A percentile compares a stretch with the other conserved stretches of the same genome.
phyloP scores from a whole-genome alignment of 2,113 vertebrate species.

The Strix uralensis region DNA sequence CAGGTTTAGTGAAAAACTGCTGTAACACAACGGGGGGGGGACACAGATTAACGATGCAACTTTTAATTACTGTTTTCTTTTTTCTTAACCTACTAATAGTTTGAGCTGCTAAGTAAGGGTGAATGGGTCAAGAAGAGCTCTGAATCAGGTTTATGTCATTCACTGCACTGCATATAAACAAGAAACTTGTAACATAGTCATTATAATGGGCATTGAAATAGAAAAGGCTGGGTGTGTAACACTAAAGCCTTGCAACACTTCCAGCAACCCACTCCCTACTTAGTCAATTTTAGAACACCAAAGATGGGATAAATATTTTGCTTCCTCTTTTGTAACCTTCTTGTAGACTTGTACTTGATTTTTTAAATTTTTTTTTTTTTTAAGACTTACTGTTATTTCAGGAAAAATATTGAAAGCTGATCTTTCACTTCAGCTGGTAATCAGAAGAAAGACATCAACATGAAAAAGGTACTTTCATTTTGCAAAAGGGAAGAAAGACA shows the following conservation, averaged over 20 bases:
- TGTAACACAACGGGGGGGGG: constrained; percentile 84
- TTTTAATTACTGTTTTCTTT: constrained; percentile 77
- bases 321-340: constrained; percentile 53
- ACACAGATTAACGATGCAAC: constrained; percentile 82
- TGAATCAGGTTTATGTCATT: constrained; percentile 73
- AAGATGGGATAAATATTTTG: constrained; percentile 78
- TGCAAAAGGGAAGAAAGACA: constrained; percentile 76
- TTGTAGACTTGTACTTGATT: constrained; percentile 76
- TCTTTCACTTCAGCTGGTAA: constrained; percentile 67
- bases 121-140: constrained; percentile 72
- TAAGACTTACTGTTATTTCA: constrained; percentile 70
- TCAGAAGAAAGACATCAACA: constrained; percentile 45
- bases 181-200: constrained; percentile 62
- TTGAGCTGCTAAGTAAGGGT: constrained; percentile 76
- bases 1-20: constrained; percentile 86
- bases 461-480: constrained; percentile 67
- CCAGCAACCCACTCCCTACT: constrained; percentile 60
- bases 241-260: constrained; percentile 52
- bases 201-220: constrained; percentile 72
- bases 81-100: constrained; percentile 82
- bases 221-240: constrained; percentile 64
- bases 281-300: constrained; percentile 82
- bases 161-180: constrained; percentile 72
- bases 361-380: constrained; percentile 18
- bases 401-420: constrained; percentile 70